phyloP scores from a whole-genome alignment of 2,888 invertebrate genomes.

The Perizoma affinitatum region DNA sequence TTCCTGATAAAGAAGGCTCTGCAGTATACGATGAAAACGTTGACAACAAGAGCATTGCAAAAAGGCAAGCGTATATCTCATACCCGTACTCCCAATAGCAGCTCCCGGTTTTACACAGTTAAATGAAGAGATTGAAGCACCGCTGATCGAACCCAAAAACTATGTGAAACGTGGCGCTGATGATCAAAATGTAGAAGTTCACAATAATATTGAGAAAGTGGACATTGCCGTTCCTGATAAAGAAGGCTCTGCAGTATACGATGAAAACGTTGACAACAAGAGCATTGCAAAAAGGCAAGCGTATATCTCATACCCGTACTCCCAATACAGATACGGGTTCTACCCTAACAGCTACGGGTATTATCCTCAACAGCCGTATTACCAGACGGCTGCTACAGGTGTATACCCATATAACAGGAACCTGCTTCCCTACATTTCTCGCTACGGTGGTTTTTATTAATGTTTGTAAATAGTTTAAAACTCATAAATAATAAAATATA shows the following conservation, averaged over 20 bases:
- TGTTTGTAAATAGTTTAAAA: not conserved
- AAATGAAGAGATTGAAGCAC: too few species aligned
- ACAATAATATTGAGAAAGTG: not conserved
- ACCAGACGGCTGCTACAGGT: not conserved
- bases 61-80: not conserved
- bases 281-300: not conserved
- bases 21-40: too few species aligned
- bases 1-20: not conserved
- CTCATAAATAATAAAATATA: not conserved
- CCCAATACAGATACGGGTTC: constrained; percentile 1
- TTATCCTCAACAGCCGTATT: not conserved
- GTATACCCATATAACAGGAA: not conserved
- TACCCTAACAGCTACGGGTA: constrained; percentile 3
- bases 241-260: not conserved
- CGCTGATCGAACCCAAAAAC: too few species aligned
- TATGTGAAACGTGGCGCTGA: too few species aligned
- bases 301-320: not conserved
- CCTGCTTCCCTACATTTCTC: not conserved
- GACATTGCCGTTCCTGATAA: not conserved
- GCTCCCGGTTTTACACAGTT: too few species aligned
- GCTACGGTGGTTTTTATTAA: not conserved
- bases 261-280: not conserved
- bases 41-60: not conserved
- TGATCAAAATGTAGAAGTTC: too few species aligned
- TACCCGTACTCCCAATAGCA: constrained; percentile 1